phyloP scores from a whole-genome alignment of 2,888 invertebrate genomes.

The Mythimna impura region DNA sequence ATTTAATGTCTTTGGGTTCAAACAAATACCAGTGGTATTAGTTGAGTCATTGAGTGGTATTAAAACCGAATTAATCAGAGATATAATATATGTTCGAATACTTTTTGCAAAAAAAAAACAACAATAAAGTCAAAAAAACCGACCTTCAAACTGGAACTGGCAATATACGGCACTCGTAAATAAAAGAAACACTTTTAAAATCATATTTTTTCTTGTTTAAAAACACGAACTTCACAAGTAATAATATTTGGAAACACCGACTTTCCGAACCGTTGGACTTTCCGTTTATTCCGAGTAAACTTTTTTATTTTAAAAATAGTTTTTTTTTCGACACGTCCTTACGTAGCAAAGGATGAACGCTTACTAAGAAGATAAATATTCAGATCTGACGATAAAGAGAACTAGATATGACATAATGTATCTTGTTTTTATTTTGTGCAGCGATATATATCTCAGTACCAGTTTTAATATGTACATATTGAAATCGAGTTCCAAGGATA shows the following conservation, averaged over 20 bases:
- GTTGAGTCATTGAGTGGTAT: no score
- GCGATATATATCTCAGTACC: no score
- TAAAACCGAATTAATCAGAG: no score
- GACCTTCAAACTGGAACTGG: slow-evolving; percentile 7
- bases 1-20: no score
- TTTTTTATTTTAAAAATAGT: no score
- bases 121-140: background rate
- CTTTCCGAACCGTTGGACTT: no score
- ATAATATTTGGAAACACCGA: background rate
- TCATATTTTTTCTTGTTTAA: background rate
- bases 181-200: background rate
- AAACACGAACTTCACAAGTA: background rate
- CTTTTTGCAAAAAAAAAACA: background rate
- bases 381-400: background rate
- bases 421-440: background rate
- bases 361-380: background rate
- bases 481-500: no score
- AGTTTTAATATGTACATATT: no score
- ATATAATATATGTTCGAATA: no score
- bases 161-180: slow-evolving; percentile 1
- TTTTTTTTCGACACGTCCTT: background rate
- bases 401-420: no score
- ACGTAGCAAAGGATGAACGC: background rate
- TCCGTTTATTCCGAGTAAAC: no score
- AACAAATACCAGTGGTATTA: no score